Base-by-base conservation (phyloP, 23 tunicate genomes). In the Phallusia fumigata region DNA sequence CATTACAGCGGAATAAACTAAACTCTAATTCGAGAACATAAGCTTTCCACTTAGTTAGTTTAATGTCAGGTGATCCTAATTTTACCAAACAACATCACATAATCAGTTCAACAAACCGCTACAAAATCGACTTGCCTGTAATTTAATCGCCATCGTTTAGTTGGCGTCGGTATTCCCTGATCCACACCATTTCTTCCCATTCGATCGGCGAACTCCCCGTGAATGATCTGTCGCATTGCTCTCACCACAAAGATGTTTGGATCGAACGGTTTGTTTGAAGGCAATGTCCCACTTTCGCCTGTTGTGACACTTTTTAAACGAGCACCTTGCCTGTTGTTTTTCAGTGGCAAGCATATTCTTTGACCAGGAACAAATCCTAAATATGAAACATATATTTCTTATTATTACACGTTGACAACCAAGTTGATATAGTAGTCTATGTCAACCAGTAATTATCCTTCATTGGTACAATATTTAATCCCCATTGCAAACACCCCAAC, bases 181-280 rank as follows among this genome's bases (percentile, higher is more conserved):
- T 79, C 74, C n/a, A 22, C 49, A 16, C 19, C 33, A 26, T 26
- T 50, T 45, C 45, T 32, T 19, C 47, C 74, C 79, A 79, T 31
- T 32, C 73, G 53, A 36, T 72, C 69, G 30, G 31, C 65, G 51
- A 79, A 86, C 45, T 86, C 89, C 18, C 89, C 89, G 65, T 73
- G 47, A 10, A 86, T 72, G 8, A 86, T 86, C 15, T 72, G 69
- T 47, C 89, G 52, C 65, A 86, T 73, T 11, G 89, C 77, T 73
- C 89, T 82, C 13, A 86, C 89, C 24, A 86, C 77, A 35, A 51
- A 79, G 35, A 86, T 50, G 52, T 86, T 86, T 12, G 89, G 89
- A 32, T 79, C 69, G 0, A 86, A 35, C 18, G 26, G 69, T 58
- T 58, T 58, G 15, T 58, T 58, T 13, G 26, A 24, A 21, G 16